These are phyloP conservation scores for Enteromius radiatus DNA, from an alignment of 2,797 vertebrate genomes.

Conservation along the genomic window DNA sequence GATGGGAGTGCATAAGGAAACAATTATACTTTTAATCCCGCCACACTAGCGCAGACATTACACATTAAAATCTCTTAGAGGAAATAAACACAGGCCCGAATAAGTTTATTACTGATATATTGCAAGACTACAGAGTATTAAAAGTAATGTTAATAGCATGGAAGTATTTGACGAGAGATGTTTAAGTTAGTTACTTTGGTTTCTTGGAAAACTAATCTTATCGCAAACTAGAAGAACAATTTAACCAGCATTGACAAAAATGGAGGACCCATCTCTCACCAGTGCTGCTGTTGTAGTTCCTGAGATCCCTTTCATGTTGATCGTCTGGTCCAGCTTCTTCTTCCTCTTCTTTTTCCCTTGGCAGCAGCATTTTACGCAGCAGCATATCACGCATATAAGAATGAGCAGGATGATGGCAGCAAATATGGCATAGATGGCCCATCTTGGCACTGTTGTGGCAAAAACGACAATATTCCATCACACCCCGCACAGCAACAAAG, in stretches of 20 bases:
- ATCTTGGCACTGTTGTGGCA: conserved; percentile 81
- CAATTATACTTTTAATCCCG: neutral
- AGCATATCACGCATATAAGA: conserved; percentile 73
- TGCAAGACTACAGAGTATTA: neutral
- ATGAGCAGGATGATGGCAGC: conserved; percentile 70
- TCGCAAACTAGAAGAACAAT: neutral
- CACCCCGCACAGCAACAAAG: conserved; percentile 9
- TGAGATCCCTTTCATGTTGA: conserved; percentile 68
- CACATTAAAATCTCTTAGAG: neutral
- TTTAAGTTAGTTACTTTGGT: neutral
- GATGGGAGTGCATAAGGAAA: neutral
- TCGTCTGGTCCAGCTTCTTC: conserved; percentile 73
- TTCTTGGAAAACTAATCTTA: neutral
- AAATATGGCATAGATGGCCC: conserved; percentile 76
- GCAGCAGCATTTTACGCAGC: conserved; percentile 76
- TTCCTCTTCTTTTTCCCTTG: conserved; percentile 72
- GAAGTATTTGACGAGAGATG: neutral
- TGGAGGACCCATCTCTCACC: conserved; percentile 69
- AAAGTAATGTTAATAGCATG: neutral
- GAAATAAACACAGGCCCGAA: neutral
- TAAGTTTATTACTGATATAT: neutral
- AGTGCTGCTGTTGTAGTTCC: conserved; percentile 71
- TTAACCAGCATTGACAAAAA: neutral
- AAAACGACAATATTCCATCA: conserved; percentile 35
- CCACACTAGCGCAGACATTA: neutral